Evolutionary conservation across 2,113 vertebrate genomes (phyloP), one percentile per base, ranked within the genome.

Genomic region (Delphinus delphis): DNA sequence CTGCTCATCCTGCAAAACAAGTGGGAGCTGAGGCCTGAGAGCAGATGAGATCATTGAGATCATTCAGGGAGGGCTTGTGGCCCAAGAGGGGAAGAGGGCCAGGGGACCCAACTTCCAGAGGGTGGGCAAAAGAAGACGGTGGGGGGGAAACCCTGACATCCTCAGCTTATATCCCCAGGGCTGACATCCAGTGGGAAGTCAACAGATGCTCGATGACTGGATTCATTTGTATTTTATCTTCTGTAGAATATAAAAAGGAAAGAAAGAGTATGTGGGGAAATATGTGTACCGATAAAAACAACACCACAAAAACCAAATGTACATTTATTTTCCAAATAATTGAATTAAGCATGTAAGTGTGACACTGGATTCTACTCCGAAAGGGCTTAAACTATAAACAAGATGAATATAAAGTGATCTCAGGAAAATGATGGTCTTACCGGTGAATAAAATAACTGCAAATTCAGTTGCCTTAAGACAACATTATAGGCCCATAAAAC

Each of bases 401-500:
- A 79, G 44, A 60, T 9, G 44, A 83, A 76, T 88, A 38, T 25
- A 87, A 60, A 25, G 55, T 80, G 79, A 82, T n/a, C 47, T 83
- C 23, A 80, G 67, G 87, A 97, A 74, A 91, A 88, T 23, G 26
- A 74, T 41, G 60, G 38, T 60, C 73, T 50, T 41, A 70, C 36
- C 23, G 81, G 26, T 60, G 71, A 96, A 93, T 85, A 53, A 87
- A 80, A 44, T 25, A 93, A 55, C 58, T 63, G 76, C 36, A 88
- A 93, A 79, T 60, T 73, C 74, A 92, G 0, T 79, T 62, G 70
- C 23, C 73, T 92, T 93, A 76, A 87, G 82, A 74, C 90, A 80
- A 80, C 23, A 12, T 20, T 33, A 84, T 23, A 91, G 50, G 50
- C 20, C 53, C 92, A 94, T 62, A 80, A 87, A 93, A 90, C 58